Base-by-base conservation (phyloP, 2,113 vertebrate species). In the Festucalex cinctus region DNA sequence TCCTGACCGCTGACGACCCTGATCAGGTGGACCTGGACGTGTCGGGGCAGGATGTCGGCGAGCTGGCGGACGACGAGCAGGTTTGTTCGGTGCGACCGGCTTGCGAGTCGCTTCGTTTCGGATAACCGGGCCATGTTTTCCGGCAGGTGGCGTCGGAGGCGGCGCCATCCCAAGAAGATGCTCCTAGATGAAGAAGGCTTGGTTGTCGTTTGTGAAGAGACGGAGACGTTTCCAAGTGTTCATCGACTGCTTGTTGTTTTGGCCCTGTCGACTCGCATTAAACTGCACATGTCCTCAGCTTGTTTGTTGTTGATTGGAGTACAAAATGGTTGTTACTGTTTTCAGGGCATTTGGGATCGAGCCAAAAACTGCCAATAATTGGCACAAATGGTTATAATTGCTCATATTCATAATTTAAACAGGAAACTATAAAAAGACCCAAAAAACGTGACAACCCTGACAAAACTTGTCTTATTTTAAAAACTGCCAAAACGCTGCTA, bases 1-100 rank as follows among this genome's bases (percentile, higher is more conserved):
- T 95, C 14, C 86, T 94, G 71, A 93, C 93, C 0, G 92, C 91
- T 74, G 93, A 90, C 66, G 90, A 92, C 63, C 81, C 91, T 46
- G 90, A 92, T 68, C 82, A 86, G 0, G 17, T 66, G 1, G 85
- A 87, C 20, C 83, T 90, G 9, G 86, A 80, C 0, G 20, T 84
- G 24, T 71, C 87, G 0, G 84, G 83, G 49, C 86, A 85, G 13
- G 90, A 91, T 1, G 73, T 88, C 51, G 80, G 86, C 35, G 80
- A 86, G 75, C 81, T 88, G 51, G 80, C 85, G 32, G 76, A 80
- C 7, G 83, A 92, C 7, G 83, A 92, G 48, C 88, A 91, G 90
- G 92, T 93, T 69, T 1, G 22, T 17, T n/a, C 1, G 19, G 28
- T 13, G 20, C 2, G 2, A 6, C 24, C 39, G 7, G 51, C 6